A percentile compares a stretch with the other conserved stretches of the same genome.
phyloP scores from a whole-genome alignment of 2,113 vertebrate genomes.

The Paralichthys olivaceus region DNA sequence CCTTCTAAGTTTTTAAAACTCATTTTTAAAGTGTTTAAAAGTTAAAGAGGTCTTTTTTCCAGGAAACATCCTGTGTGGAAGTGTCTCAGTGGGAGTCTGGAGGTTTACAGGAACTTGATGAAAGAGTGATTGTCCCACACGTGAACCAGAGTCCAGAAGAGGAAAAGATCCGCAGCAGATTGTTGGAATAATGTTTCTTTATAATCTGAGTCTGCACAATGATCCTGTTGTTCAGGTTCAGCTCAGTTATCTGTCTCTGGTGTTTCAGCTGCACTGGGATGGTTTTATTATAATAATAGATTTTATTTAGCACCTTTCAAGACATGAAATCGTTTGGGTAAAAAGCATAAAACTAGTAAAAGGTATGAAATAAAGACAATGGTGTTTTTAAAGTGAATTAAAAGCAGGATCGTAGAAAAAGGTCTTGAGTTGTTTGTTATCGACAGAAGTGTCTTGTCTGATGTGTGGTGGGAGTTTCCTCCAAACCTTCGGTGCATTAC shows the following conservation, averaged over 20 bases:
- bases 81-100: conserved; percentile 38
- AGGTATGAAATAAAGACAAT: no score
- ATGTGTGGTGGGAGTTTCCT: no score
- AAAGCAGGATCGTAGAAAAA: no score
- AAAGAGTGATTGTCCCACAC: conserved; percentile 66
- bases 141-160: conserved; percentile 33
- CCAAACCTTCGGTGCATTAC: no score
- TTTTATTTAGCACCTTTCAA: no score
- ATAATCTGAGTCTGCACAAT: conserved; percentile 42
- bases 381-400: no score
- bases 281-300: neutral
- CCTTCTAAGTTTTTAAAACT: neutral
- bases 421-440: no score
- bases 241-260: conserved; percentile 6
- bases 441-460: no score
- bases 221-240: conserved; percentile 32
- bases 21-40: neutral
- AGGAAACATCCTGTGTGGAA: conserved; percentile 57
- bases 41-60: neutral
- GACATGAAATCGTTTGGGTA: no score
- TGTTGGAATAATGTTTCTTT: conserved; percentile 43
- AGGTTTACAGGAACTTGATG: conserved; percentile 46
- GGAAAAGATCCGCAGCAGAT: conserved; percentile 31
- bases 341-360: no score
- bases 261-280: conserved; percentile 24